A percentile compares a stretch with the other conserved stretches of the same genome.
Conservation (phyloP, 64 coral and sea anemone genomes). For the Stichodactyla helianthus region DNA sequence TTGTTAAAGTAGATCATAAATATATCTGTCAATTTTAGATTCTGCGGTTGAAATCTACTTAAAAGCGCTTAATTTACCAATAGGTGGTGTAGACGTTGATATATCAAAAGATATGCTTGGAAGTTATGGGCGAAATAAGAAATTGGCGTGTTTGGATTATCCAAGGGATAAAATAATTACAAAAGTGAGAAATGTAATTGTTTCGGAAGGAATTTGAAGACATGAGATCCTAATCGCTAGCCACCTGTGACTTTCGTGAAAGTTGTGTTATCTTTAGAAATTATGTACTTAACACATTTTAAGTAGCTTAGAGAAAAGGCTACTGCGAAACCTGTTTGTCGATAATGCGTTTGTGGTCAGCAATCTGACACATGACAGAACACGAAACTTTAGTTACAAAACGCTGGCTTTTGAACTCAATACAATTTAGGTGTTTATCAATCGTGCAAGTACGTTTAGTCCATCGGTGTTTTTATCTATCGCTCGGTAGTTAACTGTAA, state of each 20-base stretch:
- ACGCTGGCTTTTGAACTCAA: neutral
- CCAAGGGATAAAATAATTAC: neutral
- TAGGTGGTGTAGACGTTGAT: neutral
- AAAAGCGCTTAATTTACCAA: neutral
- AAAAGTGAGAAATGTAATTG: neutral
- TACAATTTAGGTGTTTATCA: neutral
- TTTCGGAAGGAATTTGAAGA: neutral
- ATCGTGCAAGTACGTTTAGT: neutral
- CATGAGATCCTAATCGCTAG: neutral
- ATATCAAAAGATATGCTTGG: neutral
- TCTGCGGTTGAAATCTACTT: neutral
- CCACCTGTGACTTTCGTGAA: neutral
- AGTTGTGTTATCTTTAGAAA: constrained; percentile 10
- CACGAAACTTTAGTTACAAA: neutral
- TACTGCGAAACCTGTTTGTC: neutral
- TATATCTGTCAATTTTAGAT: neutral
- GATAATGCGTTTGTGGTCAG: neutral
- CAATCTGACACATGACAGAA: neutral
- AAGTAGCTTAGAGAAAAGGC: constrained; percentile 2
- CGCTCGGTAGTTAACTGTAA: constrained; percentile 2
- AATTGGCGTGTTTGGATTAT: neutral
- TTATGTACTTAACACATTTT: constrained; percentile 22
- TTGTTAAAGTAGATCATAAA: constrained; percentile 4
- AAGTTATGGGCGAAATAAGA: neutral
- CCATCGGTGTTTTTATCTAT: neutral